Conservation (phyloP, 2,113 vertebrate species). For the Corynorhinus townsendii region DNA sequence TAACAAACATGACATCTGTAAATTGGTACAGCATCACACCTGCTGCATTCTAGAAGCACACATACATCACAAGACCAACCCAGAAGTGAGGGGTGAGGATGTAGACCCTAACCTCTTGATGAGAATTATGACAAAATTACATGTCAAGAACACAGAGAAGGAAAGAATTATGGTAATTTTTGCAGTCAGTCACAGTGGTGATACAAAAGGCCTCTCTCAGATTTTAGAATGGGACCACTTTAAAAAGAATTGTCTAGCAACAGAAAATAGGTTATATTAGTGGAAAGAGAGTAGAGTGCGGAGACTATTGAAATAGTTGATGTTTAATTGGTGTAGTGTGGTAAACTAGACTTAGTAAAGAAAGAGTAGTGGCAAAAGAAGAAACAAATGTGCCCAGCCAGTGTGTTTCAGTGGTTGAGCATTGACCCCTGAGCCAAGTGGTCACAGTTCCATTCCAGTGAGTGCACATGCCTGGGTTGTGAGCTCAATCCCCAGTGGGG, state of each 20-base stretch:
- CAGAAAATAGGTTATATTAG: neutral
- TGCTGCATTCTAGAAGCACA: neutral
- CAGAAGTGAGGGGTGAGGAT: neutral
- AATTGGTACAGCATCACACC: neutral
- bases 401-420: no score
- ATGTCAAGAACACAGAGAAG: neutral
- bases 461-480: no score
- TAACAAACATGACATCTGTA: neutral
- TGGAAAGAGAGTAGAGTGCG: neutral
- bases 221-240: neutral
- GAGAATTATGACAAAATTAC: neutral
- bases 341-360: neutral
- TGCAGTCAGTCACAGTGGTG: neutral
- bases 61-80: neutral
- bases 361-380: neutral
- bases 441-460: no score
- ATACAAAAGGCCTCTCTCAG: neutral
- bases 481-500: no score
- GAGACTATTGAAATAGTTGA: neutral
- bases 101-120: neutral
- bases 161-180: neutral
- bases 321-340: neutral
- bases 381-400: neutral
- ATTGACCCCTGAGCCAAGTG: no score
- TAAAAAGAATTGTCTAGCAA: neutral